A percentile compares a stretch with the other conserved stretches of the same genome.
phyloP scores from a whole-genome alignment of 2,113 vertebrate genomes.

The Pomatorhinus ruficollis region DNA sequence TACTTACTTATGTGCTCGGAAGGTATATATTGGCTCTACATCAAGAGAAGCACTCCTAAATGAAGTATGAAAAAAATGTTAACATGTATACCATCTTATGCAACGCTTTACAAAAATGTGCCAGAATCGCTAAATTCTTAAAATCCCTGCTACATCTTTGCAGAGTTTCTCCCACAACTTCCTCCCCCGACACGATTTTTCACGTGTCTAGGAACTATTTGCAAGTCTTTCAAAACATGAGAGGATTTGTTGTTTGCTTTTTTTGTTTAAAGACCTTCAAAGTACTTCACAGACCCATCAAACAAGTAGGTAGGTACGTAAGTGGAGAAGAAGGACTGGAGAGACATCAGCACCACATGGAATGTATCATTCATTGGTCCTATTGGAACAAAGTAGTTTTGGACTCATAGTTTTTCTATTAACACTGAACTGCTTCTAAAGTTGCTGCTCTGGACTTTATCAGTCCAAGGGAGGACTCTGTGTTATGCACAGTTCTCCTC shows the following conservation, averaged over 20 bases:
- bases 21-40: slow-evolving; percentile 98
- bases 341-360: not conserved
- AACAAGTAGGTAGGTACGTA: not conserved
- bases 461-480: accelerated
- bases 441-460: not conserved
- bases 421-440: not conserved
- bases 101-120: not conserved
- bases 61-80: slow-evolving; percentile 37
- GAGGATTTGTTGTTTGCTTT: not conserved
- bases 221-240: not conserved
- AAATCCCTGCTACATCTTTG: not conserved
- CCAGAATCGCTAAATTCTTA: not conserved
- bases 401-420: not conserved
- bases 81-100: not conserved
- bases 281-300: not conserved
- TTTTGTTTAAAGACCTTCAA: not conserved
- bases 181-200: not conserved
- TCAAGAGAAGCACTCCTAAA: slow-evolving; percentile 94
- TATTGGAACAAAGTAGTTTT: not conserved
- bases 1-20: slow-evolving; percentile 95
- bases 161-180: not conserved
- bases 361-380: not conserved
- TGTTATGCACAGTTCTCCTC: not conserved
- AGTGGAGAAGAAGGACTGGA: not conserved
- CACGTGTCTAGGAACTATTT: not conserved